These are phyloP conservation scores for Oreochromis mossambicus DNA, from an alignment of 2,797 vertebrate genomes.

Conservation along the genomic window DNA sequence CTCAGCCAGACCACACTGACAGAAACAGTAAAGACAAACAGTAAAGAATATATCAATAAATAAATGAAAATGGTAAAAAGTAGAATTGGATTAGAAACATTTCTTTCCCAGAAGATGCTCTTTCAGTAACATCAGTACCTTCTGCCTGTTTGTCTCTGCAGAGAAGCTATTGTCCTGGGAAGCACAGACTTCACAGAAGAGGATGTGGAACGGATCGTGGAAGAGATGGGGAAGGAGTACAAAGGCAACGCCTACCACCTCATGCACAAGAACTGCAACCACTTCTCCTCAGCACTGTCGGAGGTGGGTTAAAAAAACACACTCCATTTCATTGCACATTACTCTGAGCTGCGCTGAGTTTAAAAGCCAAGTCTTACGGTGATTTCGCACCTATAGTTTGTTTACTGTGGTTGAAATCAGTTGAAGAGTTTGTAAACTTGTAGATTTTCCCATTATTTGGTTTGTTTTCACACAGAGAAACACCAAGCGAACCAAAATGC, in stretches of 20 bases:
- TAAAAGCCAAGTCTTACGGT: rapidly evolving
- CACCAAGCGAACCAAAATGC: not conserved
- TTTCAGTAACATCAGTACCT: not conserved
- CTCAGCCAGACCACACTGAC: not conserved
- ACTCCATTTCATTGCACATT: not conserved
- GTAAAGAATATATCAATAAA: not conserved
- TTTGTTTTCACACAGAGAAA: not conserved
- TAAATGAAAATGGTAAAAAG: not conserved
- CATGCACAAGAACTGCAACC: constrained; percentile 99
- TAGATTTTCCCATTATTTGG: not conserved
- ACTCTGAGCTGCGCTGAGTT: not conserved
- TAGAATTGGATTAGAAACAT: not conserved
- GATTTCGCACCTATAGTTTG: not conserved
- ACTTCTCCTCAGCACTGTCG: constrained; percentile 95
- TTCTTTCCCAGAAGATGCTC: not conserved
- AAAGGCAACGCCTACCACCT: constrained; percentile 98
- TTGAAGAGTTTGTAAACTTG: not conserved
- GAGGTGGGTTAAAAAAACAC: constrained; percentile 77
- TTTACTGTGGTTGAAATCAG: not conserved
- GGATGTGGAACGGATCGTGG: constrained; percentile 94
- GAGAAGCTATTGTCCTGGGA: constrained; percentile 95
- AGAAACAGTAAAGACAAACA: not conserved
- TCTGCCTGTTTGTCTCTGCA: constrained; percentile 40
- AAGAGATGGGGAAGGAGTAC: constrained; percentile 98
- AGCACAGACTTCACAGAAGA: constrained; percentile 98